phyloP scores from a whole-genome alignment of 2,888 invertebrate species.

The Lymantria monacha region DNA sequence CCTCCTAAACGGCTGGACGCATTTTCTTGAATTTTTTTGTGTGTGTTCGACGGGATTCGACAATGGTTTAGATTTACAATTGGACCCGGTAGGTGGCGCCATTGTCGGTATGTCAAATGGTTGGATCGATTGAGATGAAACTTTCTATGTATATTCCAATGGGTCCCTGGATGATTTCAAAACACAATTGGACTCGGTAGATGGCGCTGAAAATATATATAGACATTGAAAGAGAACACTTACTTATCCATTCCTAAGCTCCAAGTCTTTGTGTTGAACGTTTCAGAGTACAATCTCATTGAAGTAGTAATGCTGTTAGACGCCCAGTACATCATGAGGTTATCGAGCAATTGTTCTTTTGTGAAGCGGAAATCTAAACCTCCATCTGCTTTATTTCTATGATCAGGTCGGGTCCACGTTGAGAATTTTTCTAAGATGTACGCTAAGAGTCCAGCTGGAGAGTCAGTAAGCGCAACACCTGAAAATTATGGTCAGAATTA shows the following conservation, averaged over 20 bases:
- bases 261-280: constrained; percentile 51
- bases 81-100: too few species aligned
- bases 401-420: constrained; percentile 84
- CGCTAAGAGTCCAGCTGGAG: constrained; percentile 90
- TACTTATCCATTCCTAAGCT: constrained; percentile 50
- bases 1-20: too few species aligned
- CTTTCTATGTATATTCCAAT: too few species aligned
- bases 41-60: too few species aligned
- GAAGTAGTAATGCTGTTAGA: constrained; percentile 88
- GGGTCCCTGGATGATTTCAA: too few species aligned
- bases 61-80: too few species aligned
- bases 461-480: constrained; percentile 87
- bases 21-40: too few species aligned
- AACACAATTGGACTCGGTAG: too few species aligned
- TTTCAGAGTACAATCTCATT: constrained; percentile 88
- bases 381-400: constrained; percentile 81
- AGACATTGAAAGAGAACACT: not conserved
- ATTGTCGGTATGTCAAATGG: too few species aligned
- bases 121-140: too few species aligned
- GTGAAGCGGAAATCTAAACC: constrained; percentile 84
- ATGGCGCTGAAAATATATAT: too few species aligned
- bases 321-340: constrained; percentile 92
- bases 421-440: constrained; percentile 93
- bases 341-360: constrained; percentile 89
- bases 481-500: too few species aligned